Percentiles rank a stretch among this genome's conserved stretches.
These are phyloP conservation scores for Incurvaria masculella DNA, from an alignment of 2,888 invertebrate species.

Conservation along the genomic window DNA sequence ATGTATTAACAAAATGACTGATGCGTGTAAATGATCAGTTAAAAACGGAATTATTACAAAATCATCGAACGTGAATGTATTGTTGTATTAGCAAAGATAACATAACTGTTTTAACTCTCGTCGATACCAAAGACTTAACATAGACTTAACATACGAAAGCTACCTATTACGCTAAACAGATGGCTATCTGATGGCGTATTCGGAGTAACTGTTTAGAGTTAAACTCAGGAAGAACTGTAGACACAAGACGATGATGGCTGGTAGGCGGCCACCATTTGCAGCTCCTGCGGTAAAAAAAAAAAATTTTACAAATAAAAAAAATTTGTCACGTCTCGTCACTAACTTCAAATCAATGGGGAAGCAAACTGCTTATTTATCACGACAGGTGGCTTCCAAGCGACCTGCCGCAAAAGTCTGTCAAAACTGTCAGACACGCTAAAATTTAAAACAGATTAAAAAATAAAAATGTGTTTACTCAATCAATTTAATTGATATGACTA, in stretches of 20 bases:
- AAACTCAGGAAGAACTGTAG: constrained; percentile 29
- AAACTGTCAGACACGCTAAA: not conserved
- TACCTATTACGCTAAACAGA: too few species aligned
- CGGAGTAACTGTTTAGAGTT: too few species aligned
- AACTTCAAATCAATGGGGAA: constrained; percentile 1
- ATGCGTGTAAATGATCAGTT: too few species aligned
- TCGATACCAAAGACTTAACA: too few species aligned
- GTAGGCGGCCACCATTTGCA: constrained; percentile 36
- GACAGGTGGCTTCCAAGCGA: constrained; percentile 1
- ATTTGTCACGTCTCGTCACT: not conserved
- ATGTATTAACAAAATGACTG: too few species aligned
- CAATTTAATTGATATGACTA: not conserved
- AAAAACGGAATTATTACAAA: too few species aligned
- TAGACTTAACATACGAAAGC: too few species aligned
- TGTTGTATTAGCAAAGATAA: too few species aligned
- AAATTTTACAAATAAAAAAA: constrained; percentile 12
- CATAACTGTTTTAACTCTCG: too few species aligned
- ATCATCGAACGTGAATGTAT: too few species aligned
- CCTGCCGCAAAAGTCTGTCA: not conserved
- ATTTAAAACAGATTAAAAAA: not conserved
- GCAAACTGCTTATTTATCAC: constrained; percentile 3
- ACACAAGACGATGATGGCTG: constrained; percentile 36
- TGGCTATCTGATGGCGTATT: too few species aligned
- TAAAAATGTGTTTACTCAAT: not conserved
- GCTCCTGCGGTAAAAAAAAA: too few species aligned